Evolutionary conservation across 2,113 vertebrate species (phyloP).

Genomic region (Sorex araneus): DNA sequence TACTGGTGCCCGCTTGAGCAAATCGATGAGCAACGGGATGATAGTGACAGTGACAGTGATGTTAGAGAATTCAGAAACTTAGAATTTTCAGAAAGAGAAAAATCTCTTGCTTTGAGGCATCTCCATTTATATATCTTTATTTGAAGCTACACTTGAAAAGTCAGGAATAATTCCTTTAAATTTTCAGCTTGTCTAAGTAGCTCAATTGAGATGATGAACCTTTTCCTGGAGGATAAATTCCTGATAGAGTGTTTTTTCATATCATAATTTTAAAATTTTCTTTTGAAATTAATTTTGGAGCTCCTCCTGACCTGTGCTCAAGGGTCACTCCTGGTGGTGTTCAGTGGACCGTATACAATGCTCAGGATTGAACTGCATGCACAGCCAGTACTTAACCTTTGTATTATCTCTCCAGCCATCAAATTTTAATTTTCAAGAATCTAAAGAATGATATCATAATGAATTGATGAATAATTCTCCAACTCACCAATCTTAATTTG

Average conservation of each 20-base stretch:
- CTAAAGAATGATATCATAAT: background rate
- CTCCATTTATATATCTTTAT: slow-evolving; percentile 53
- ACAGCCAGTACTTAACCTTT: too few relatives aligned
- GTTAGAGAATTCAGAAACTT: too few relatives aligned
- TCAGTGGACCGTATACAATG: too few relatives aligned
- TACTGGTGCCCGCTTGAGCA: too few relatives aligned
- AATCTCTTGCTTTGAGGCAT: background rate
- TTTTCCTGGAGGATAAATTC: slow-evolving; percentile 49
- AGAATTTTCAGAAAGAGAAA: slow-evolving; percentile 17
- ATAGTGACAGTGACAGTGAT: too few relatives aligned
- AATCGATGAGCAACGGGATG: too few relatives aligned
- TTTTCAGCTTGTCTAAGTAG: slow-evolving; percentile 53
- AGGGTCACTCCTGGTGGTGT: too few relatives aligned
- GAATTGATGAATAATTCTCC: background rate
- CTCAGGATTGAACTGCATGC: too few relatives aligned
- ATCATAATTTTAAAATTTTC: background rate
- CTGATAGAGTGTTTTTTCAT: slow-evolving; percentile 34
- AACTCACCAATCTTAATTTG: background rate
- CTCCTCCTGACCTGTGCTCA: too few relatives aligned
- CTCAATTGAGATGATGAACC: slow-evolving; percentile 31
- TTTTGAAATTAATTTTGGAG: too few relatives aligned
- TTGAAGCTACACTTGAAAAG: slow-evolving; percentile 46
- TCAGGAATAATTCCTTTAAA: slow-evolving; percentile 62
- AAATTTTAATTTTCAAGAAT: too few relatives aligned
- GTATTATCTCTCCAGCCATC: too few relatives aligned